Evolutionary conservation across 2,797 vertebrate species (phyloP).

Genomic region (Neosilurus hyrtlii): DNA sequence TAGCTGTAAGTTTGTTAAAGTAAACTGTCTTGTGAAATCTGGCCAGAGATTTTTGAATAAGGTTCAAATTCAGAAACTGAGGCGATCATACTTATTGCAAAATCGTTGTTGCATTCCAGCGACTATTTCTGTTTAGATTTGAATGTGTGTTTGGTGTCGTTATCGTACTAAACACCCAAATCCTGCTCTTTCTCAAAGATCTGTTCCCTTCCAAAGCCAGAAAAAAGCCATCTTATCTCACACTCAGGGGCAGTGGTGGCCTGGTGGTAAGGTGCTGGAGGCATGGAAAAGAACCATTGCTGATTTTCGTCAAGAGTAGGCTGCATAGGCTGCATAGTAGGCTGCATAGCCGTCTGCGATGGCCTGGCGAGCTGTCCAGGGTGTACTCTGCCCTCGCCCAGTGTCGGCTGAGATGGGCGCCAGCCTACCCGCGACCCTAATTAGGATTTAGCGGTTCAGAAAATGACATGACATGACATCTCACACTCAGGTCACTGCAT

Average conservation of each 20-base stretch:
- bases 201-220: neutral
- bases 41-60: neutral
- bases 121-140: neutral
- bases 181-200: neutral
- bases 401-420: too few relatives aligned
- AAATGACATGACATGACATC: too few relatives aligned
- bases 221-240: neutral
- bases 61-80: neutral
- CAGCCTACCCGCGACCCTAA: too few relatives aligned
- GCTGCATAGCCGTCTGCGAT: too few relatives aligned
- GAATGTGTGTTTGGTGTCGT: neutral
- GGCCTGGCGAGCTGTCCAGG: too few relatives aligned
- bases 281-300: too few relatives aligned
- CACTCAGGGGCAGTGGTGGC: too few relatives aligned
- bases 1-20: neutral
- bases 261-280: too few relatives aligned
- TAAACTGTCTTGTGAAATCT: neutral
- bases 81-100: neutral
- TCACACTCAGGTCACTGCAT: neutral
- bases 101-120: neutral
- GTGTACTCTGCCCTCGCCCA: too few relatives aligned
- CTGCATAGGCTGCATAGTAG: too few relatives aligned
- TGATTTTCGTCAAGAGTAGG: too few relatives aligned
- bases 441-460: too few relatives aligned
- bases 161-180: neutral